These are phyloP conservation scores for Platygyra sinensis DNA, from an alignment of 64 coral and sea anemone genomes.

Conservation along the genomic window DNA sequence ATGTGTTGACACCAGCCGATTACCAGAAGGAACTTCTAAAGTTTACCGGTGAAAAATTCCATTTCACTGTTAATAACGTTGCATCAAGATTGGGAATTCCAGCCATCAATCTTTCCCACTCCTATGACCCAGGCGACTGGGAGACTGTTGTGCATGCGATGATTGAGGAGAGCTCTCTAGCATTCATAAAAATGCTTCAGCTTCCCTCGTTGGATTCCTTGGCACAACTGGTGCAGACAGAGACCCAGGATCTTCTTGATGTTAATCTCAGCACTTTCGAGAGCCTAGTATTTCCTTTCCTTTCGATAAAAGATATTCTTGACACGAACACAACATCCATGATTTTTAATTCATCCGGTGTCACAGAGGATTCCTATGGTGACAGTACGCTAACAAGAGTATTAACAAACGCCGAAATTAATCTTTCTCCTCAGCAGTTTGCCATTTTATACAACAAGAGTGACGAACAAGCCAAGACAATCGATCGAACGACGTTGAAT, in stretches of 20 bases:
- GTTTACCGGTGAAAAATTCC: constrained; percentile 45
- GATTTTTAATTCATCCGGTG: constrained; percentile 20
- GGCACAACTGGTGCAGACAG: constrained; percentile 11
- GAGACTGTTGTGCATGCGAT: constrained; percentile 28
- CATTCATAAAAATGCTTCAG: background rate
- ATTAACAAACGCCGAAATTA: constrained; percentile 9
- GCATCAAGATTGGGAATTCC: constrained; percentile 35
- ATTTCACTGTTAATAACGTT: constrained; percentile 39
- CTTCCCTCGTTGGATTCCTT: constrained; percentile 43
- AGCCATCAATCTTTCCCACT: constrained; percentile 19
- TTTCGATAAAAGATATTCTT: constrained; percentile 40
- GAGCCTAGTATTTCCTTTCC: constrained; percentile 18
- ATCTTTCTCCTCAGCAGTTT: constrained; percentile 46
- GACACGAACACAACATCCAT: constrained; percentile 47
- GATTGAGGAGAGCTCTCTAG: background rate
- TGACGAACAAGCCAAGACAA: constrained; percentile 48
- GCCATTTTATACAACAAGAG: constrained; percentile 73
- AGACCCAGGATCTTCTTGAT: constrained; percentile 5
- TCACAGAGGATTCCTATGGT: background rate
- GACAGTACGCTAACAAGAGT: background rate
- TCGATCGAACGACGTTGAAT: constrained; percentile 39
- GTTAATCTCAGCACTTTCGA: constrained; percentile 46
- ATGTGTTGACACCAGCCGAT: background rate
- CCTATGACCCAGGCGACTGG: constrained; percentile 69
- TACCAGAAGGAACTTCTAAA: constrained; percentile 31